phyloP scores from a whole-genome alignment of 2,797 vertebrate species.

The Morelia viridis region DNA sequence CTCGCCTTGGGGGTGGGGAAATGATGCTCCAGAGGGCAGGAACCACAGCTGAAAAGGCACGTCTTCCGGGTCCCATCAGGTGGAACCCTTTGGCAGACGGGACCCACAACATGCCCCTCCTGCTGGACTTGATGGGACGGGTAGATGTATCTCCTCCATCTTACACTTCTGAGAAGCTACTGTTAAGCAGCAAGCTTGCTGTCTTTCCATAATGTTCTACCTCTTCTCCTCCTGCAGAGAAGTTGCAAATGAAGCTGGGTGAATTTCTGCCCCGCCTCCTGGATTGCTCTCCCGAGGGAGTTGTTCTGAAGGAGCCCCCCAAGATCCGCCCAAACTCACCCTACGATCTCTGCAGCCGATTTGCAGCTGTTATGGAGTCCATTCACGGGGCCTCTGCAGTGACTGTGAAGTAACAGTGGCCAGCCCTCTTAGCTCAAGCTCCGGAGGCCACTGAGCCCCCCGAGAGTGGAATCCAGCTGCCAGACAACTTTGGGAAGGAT shows the following conservation, averaged over 20 bases:
- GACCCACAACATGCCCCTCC: neutral
- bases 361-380: conserved; percentile 94
- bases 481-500: neutral
- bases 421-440: fast-evolving
- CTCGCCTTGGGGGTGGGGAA: neutral
- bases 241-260: conserved; percentile 85
- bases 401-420: conserved; percentile 77
- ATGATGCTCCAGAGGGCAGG: neutral
- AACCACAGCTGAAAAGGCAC: neutral
- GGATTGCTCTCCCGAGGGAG: conserved; percentile 84
- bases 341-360: conserved; percentile 92
- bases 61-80: neutral
- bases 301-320: conserved; percentile 91
- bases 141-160: neutral
- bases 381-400: conserved; percentile 85
- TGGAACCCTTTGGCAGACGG: neutral
- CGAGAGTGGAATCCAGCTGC: neutral
- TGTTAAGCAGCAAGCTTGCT: fast-evolving
- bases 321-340: conserved; percentile 88
- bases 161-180: neutral
- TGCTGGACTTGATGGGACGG: neutral
- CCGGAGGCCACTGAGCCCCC: neutral
- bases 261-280: conserved; percentile 92
- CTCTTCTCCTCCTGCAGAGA: conserved; percentile 71
- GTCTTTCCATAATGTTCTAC: neutral